phyloP scores from a whole-genome alignment of 30 jellyfish, hydroid and myxozoan genomes.

The Aurelia aurita region DNA sequence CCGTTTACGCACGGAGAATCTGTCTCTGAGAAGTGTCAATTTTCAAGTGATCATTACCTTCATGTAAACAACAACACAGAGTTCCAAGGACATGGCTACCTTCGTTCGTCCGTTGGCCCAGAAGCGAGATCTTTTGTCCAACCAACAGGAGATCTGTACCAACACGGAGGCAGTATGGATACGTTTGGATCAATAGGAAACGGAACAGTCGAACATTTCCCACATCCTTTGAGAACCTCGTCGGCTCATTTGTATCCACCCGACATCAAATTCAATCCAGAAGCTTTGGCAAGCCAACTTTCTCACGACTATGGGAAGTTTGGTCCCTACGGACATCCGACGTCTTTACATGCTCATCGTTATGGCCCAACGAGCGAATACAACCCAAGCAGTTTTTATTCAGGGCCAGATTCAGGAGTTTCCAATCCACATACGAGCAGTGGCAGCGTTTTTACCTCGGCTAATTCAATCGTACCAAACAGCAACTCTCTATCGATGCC shows the following conservation, averaged over 20 bases:
- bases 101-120: slow-evolving; percentile 39
- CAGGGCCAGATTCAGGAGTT: slow-evolving; percentile 23
- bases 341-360: slow-evolving; percentile 48
- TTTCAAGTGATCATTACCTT: slow-evolving; percentile 55
- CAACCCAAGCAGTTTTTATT: slow-evolving; percentile 41
- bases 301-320: slow-evolving; percentile 56
- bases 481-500: slow-evolving; percentile 29
- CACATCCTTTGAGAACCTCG: slow-evolving; percentile 50
- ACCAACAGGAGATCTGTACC: slow-evolving; percentile 44
- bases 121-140: slow-evolving; percentile 45
- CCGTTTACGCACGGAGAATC: slow-evolving; percentile 53
- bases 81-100: slow-evolving; percentile 56
- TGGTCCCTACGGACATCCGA: slow-evolving; percentile 62
- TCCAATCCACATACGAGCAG: slow-evolving; percentile 34
- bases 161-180: slow-evolving; percentile 46
- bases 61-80: slow-evolving; percentile 28
- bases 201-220: slow-evolving; percentile 61
- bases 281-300: slow-evolving; percentile 48
- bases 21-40: slow-evolving; percentile 55
- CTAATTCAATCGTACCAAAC: slow-evolving; percentile 15
- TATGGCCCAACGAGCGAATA: slow-evolving; percentile 52
- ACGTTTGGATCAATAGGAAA: slow-evolving; percentile 54
- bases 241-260: slow-evolving; percentile 47
- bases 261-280: slow-evolving; percentile 43
- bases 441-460: background rate